phyloP scores from a whole-genome alignment of 2,797 vertebrate species.

The Halcyon smyrnensis region DNA sequence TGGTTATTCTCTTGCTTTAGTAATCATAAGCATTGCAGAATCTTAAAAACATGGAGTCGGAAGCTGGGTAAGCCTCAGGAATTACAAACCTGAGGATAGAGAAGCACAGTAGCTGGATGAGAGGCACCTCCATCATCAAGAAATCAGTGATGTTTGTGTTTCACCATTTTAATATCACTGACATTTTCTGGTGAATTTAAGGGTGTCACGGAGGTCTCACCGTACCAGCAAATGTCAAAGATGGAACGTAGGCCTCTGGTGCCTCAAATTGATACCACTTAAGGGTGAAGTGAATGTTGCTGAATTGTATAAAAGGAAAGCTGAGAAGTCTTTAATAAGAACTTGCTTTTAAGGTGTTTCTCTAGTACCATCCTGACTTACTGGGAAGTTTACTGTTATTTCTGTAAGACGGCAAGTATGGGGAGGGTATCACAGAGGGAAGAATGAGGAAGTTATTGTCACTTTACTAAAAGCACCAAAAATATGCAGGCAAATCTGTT shows the following conservation, averaged over 20 bases:
- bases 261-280: neutral
- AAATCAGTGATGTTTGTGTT: neutral
- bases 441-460: neutral
- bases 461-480: neutral
- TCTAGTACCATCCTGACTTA: neutral
- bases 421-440: neutral
- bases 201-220: neutral
- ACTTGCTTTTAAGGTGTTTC: neutral
- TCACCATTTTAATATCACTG: neutral
- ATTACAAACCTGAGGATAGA: neutral
- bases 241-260: neutral
- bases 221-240: neutral
- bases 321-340: neutral
- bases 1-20: neutral
- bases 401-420: accelerated
- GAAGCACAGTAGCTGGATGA: neutral
- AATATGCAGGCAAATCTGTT: neutral
- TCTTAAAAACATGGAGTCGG: neutral
- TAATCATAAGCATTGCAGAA: neutral
- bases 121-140: neutral
- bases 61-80: neutral
- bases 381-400: neutral
- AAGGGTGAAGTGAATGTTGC: neutral
- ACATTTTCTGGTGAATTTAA: neutral
- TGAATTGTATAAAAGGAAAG: neutral